Evolutionary conservation across 2,888 invertebrate species (phyloP).

Genomic region (Notodonta ziczac): DNA sequence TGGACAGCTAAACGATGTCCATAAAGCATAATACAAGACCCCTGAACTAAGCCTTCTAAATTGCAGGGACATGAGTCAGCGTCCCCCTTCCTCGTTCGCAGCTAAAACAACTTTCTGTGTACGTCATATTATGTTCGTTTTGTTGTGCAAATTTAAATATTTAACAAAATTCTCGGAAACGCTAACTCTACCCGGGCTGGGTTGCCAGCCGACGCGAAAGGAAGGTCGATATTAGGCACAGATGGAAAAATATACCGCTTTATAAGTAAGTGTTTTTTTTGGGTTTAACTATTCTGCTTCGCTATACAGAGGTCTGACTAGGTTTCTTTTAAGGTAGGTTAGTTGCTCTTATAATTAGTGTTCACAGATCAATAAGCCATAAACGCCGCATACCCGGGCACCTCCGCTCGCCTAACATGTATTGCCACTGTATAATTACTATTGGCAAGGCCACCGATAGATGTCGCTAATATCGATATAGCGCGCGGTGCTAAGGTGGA

Average conservation of each 20-base stretch:
- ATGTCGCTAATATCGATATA: too few relatives aligned
- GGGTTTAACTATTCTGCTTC: too few relatives aligned
- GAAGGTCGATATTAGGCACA: background rate
- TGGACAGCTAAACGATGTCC: background rate
- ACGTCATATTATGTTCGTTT: slow-evolving; percentile 35
- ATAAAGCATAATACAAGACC: slow-evolving; percentile 16
- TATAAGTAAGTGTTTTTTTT: too few relatives aligned
- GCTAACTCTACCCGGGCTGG: slow-evolving; percentile 14
- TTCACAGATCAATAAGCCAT: too few relatives aligned
- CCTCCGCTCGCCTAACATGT: too few relatives aligned
- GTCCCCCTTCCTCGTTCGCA: slow-evolving; percentile 31
- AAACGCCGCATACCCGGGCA: too few relatives aligned
- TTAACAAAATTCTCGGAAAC: slow-evolving; percentile 32
- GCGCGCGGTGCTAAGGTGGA: too few relatives aligned
- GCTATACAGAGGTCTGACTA: too few relatives aligned
- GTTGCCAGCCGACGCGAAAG: slow-evolving; percentile 18
- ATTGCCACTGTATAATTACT: too few relatives aligned
- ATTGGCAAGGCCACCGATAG: too few relatives aligned
- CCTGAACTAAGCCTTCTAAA: slow-evolving; percentile 32
- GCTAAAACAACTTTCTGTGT: slow-evolving; percentile 33
- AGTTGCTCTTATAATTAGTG: too few relatives aligned
- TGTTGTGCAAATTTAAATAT: slow-evolving; percentile 35
- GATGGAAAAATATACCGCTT: background rate
- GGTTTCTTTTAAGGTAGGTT: too few relatives aligned
- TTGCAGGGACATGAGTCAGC: slow-evolving; percentile 34